Conservation (phyloP, 1,140 invertebrate genomes). For the Penaeus indicus region DNA sequence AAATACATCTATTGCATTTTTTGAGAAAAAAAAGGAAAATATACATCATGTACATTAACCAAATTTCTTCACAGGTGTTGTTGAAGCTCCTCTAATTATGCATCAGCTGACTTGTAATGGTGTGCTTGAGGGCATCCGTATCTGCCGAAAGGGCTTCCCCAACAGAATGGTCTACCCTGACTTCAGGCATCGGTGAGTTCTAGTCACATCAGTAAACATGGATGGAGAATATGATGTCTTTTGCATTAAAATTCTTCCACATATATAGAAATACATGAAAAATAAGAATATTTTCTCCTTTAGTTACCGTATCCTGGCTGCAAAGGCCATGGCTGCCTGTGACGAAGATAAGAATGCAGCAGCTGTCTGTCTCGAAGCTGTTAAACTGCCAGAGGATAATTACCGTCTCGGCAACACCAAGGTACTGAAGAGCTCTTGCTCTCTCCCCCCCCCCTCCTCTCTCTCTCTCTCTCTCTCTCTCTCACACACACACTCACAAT, state of each 20-base stretch:
- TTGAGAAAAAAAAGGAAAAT: no score
- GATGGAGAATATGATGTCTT: neutral
- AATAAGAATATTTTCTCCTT: neutral
- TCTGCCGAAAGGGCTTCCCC: conserved; percentile 54
- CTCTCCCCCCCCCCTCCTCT: no score
- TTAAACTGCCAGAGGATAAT: conserved; percentile 74
- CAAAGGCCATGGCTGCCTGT: conserved; percentile 73
- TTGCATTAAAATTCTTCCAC: neutral
- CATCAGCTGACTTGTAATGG: conserved; percentile 56
- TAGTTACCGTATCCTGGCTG: conserved; percentile 77
- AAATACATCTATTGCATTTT: no score
- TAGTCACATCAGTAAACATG: neutral
- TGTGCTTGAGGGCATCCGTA: conserved; percentile 57
- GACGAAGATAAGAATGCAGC: conserved; percentile 75
- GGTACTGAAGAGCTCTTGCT: no score
- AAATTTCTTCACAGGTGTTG: conserved; percentile 22
- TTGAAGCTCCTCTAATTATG: conserved; percentile 44
- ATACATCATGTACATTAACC: neutral
- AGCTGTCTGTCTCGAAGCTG: conserved; percentile 69
- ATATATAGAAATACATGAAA: neutral
- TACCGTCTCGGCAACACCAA: conserved; percentile 78
- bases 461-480: no score
- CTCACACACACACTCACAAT: no score
- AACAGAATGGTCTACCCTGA: conserved; percentile 50
- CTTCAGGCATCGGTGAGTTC: conserved; percentile 48